A percentile compares a stretch with the other conserved stretches of the same genome.
Evolutionary conservation across 2,797 vertebrate species (phyloP).

Genomic region (Cyclura pinguis): DNA sequence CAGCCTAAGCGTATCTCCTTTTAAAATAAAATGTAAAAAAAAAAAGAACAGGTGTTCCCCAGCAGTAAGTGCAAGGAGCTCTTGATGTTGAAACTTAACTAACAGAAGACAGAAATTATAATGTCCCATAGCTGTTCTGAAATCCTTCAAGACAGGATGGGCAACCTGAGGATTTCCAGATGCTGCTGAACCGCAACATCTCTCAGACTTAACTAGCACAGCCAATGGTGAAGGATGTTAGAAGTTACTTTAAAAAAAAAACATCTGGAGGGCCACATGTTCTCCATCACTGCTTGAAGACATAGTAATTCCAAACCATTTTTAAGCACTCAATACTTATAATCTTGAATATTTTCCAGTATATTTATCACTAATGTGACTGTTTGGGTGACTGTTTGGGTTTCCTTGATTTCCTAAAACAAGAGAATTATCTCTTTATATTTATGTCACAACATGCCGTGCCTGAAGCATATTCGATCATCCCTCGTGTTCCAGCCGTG

Average conservation of each 20-base stretch:
- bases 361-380: neutral
- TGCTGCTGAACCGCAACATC: neutral
- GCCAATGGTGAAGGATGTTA: neutral
- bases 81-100: neutral
- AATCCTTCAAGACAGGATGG: neutral
- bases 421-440: conserved; percentile 15
- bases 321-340: neutral
- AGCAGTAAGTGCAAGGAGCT: neutral
- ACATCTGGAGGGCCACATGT: neutral
- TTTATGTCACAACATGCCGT: neutral
- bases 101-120: too few relatives aligned
- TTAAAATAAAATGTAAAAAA: too few relatives aligned
- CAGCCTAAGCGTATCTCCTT: too few relatives aligned
- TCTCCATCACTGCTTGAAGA: neutral
- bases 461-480: conserved; percentile 18
- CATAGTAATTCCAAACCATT: neutral
- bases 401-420: conserved; percentile 17
- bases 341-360: neutral
- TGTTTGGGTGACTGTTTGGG: neutral
- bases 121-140: neutral
- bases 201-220: neutral
- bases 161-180: neutral
- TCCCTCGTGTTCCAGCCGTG: accelerated
- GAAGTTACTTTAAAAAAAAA: neutral
- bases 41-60: neutral